phyloP scores from a whole-genome alignment of 2,888 invertebrate species.

The Spisula subtruncata region DNA sequence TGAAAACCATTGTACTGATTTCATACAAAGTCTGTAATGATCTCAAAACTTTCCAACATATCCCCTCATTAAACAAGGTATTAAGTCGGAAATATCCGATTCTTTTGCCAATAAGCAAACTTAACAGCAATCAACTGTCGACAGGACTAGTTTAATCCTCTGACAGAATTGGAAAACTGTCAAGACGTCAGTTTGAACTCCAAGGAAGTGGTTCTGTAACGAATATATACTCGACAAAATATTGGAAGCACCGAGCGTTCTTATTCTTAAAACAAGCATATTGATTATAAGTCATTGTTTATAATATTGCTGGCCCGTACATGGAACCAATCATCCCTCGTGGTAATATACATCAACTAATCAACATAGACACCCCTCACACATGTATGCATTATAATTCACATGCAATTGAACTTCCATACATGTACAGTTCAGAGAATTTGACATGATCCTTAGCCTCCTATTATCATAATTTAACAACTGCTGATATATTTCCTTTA shows the following conservation, averaged over 20 bases:
- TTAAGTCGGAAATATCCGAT: neutral
- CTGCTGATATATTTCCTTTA: too few relatives aligned
- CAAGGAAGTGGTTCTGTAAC: neutral
- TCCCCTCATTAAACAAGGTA: constrained; percentile 14
- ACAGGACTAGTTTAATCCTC: constrained; percentile 27
- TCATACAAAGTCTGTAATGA: neutral
- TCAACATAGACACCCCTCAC: too few relatives aligned
- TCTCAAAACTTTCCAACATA: neutral
- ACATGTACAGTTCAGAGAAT: too few relatives aligned
- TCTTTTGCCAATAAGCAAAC: constrained; percentile 17
- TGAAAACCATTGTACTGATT: neutral
- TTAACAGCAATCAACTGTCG: constrained; percentile 30
- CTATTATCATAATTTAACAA: too few relatives aligned
- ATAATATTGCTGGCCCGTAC: neutral
- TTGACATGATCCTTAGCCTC: too few relatives aligned
- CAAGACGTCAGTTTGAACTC: neutral
- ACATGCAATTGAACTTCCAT: too few relatives aligned
- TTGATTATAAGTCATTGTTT: constrained; percentile 15
- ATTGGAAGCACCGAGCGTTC: neutral
- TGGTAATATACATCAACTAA: too few relatives aligned
- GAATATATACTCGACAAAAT: constrained; percentile 10
- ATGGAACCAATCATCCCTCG: too few relatives aligned
- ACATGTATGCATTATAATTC: too few relatives aligned
- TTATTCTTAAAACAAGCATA: neutral
- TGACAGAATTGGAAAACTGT: constrained; percentile 24